These are phyloP conservation scores for Samia ricini DNA, from an alignment of 1,140 invertebrate species.

Conservation along the genomic window DNA sequence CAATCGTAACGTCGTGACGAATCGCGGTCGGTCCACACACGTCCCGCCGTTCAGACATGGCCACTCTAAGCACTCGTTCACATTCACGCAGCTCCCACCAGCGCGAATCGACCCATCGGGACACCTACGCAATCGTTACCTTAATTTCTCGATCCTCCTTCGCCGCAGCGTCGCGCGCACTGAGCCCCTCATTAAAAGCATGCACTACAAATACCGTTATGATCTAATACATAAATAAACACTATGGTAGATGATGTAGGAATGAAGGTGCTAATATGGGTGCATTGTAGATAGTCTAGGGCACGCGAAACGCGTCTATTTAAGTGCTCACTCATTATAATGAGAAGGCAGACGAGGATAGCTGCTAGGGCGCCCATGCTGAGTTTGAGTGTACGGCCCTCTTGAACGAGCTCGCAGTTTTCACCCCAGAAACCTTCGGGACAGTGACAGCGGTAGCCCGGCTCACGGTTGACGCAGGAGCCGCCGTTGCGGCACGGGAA, in stretches of 20 bases:
- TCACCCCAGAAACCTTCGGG: constrained; percentile 95
- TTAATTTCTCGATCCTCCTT: constrained; percentile 40
- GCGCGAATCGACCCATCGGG: constrained; percentile 82
- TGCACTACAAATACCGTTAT: constrained; percentile 53
- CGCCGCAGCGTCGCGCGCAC: constrained; percentile 44
- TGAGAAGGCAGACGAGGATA: constrained; percentile 95
- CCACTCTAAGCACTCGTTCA: constrained; percentile 84
- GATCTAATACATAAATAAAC: constrained; percentile 49
- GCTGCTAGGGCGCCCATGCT: constrained; percentile 96
- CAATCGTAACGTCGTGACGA: constrained; percentile 86
- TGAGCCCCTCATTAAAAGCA: constrained; percentile 55
- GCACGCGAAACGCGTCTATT: constrained; percentile 49
- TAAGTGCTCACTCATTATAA: constrained; percentile 92
- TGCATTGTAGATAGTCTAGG: constrained; percentile 30
- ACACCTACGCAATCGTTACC: constrained; percentile 80
- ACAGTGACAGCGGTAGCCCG: constrained; percentile 90
- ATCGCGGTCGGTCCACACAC: constrained; percentile 84
- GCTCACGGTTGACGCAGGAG: constrained; percentile 92
- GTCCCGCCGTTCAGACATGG: constrained; percentile 87
- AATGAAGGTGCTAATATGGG: constrained; percentile 30
- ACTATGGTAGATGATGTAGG: constrained; percentile 48
- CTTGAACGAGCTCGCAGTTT: constrained; percentile 95
- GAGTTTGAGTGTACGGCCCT: constrained; percentile 94
- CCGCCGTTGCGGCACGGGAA: constrained; percentile 95
- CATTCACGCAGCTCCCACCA: constrained; percentile 83